These are phyloP conservation scores for Dicranocentrus wangi DNA, from an alignment of 2,888 invertebrate genomes.

Conservation along the genomic window DNA sequence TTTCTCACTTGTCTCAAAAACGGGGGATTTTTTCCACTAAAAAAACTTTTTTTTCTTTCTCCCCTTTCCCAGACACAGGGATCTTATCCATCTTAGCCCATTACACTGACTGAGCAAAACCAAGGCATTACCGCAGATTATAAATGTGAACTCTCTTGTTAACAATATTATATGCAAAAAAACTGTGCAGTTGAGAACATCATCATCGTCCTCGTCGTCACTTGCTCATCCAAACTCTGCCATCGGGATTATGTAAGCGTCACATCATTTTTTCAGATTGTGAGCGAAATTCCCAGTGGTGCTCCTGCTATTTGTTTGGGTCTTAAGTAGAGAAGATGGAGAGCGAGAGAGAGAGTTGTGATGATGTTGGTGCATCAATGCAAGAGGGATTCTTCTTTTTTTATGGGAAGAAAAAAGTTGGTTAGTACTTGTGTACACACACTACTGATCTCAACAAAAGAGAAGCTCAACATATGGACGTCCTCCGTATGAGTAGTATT, in stretches of 20 bases:
- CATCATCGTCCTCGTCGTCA: slow-evolving; percentile 16
- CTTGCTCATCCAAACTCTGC: neutral
- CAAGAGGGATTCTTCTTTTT: neutral
- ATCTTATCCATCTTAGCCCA: slow-evolving; percentile 33
- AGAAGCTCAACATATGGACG: no score
- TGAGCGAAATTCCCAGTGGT: neutral
- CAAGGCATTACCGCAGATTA: slow-evolving; percentile 52
- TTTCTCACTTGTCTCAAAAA: neutral
- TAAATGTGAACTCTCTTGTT: slow-evolving; percentile 53
- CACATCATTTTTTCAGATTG: slow-evolving; percentile 51
- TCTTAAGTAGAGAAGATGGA: neutral
- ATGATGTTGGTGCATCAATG: neutral
- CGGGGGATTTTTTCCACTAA: neutral
- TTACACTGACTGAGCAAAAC: slow-evolving; percentile 16
- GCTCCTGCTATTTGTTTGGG: no score
- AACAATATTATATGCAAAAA: slow-evolving; percentile 50
- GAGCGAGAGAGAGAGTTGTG: neutral
- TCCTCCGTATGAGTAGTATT: no score
- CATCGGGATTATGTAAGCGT: slow-evolving; percentile 21
- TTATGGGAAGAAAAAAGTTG: no score
- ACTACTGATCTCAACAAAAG: no score
- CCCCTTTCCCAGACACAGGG: no score
- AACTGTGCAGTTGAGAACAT: slow-evolving; percentile 1
- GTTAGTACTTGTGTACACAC: no score
- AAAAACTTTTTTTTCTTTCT: neutral